Base-by-base conservation (phyloP, 2,888 invertebrate genomes). In the Torymus auratus region DNA sequence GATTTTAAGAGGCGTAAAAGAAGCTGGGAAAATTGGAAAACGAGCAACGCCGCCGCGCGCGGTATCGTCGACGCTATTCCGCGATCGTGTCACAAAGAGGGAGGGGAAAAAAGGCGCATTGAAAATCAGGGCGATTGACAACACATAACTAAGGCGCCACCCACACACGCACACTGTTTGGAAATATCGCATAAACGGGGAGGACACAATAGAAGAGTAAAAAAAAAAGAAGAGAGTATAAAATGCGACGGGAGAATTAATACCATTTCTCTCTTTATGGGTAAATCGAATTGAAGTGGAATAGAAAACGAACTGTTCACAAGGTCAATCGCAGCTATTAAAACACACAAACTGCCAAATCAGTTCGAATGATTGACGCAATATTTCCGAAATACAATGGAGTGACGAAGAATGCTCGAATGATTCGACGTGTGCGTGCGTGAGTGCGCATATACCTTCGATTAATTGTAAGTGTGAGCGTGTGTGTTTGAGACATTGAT, bases 341-440 rank as follows among this genome's bases (percentile, higher is more conserved):
- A 76, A 56, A 7, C 17, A 80, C 41, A 70, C 3, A 56, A 78
- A 80, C 78, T 80, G 78, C 75, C 78, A 83, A 80, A 82, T 69
- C 58, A 50, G 50, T 75, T 65, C 76, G 67, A 75, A 74, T 50
- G 50, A 83, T 76, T 74, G 73, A 41, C 41, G 41, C 41, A 41
- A 78, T 61, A 62, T 69, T 72, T 72, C 56, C 41, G 41, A 67
- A 58, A 71, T 62, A 17, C 56, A 15, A 60, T 11, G 17, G 20
- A 64, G 28, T 58, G 56, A 20, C 74, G 56, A 50, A 53, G 28
- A 61, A 65, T 67, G 68, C 23, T 83, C 71, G 73, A 72, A 62
- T 20, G 55, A 28, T 65, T 53, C 53, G 17, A 55, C 60, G 60
- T 78, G 20, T 78, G 58, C 17, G 23, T 55, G 62, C 61, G 28